These are phyloP conservation scores for Hanleya hanleyi DNA, from an alignment of 2,888 invertebrate species.

Conservation along the genomic window DNA sequence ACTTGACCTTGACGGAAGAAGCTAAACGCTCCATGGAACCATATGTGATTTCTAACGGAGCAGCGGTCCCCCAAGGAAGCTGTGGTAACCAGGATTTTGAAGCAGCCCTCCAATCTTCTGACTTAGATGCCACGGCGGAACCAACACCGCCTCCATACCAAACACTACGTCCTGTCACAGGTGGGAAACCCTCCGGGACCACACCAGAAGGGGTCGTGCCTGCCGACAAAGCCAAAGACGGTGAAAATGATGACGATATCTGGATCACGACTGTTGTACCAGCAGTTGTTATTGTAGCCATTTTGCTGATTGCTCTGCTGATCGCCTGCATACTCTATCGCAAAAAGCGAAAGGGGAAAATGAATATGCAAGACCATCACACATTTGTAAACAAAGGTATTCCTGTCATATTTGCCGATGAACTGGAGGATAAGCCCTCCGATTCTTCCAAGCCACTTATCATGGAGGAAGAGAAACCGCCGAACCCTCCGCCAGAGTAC, in stretches of 20 bases:
- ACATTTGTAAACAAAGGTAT: slow-evolving; percentile 78
- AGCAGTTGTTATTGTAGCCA: slow-evolving; percentile 83
- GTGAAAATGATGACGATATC: slow-evolving; percentile 61
- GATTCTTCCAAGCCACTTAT: slow-evolving; percentile 89
- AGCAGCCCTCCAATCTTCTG: neutral
- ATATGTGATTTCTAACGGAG: slow-evolving; percentile 46
- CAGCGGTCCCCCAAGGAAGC: slow-evolving; percentile 45
- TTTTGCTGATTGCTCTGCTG: slow-evolving; percentile 89
- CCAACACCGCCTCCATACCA: neutral
- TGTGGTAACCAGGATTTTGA: slow-evolving; percentile 22
- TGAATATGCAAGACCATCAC: slow-evolving; percentile 84
- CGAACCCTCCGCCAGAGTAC: slow-evolving; percentile 74
- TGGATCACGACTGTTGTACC: slow-evolving; percentile 89
- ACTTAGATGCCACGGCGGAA: slow-evolving; percentile 12
- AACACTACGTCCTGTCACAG: neutral
- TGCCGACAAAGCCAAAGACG: slow-evolving; percentile 4
- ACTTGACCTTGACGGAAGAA: slow-evolving; percentile 69
- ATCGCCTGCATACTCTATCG: slow-evolving; percentile 92
- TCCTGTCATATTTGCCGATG: slow-evolving; percentile 95
- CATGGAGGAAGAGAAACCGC: slow-evolving; percentile 95
- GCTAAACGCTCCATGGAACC: slow-evolving; percentile 55
- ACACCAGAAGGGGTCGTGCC: neutral
- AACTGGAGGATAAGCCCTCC: slow-evolving; percentile 91
- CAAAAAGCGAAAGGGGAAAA: slow-evolving; percentile 84
- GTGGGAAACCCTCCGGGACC: neutral